phyloP scores from a whole-genome alignment of 2,113 vertebrate genomes.

The Hyperopisus bebe region DNA sequence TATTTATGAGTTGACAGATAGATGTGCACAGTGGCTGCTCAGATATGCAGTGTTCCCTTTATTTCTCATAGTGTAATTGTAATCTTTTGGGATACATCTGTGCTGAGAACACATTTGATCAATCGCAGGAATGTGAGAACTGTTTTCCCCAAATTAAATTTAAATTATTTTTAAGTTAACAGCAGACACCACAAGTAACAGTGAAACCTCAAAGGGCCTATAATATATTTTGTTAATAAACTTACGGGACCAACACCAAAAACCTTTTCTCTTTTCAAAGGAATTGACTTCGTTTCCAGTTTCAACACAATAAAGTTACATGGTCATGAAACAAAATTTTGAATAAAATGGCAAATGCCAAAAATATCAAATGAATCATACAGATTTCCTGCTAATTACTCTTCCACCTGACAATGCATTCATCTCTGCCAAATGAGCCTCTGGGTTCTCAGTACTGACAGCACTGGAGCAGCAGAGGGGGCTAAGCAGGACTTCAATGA shows the following conservation, averaged over 20 bases:
- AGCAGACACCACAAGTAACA: background rate
- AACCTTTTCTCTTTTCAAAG: background rate
- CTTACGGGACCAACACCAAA: background rate
- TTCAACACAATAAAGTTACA: background rate
- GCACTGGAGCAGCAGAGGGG: background rate
- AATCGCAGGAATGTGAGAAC: background rate
- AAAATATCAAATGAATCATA: background rate
- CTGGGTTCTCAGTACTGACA: background rate
- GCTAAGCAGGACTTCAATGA: background rate
- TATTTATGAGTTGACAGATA: background rate
- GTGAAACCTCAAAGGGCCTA: background rate
- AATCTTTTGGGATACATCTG: background rate
- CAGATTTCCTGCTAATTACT: background rate
- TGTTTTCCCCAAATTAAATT: background rate
- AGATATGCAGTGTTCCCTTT: background rate
- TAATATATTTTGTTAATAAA: background rate
- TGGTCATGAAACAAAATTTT: background rate
- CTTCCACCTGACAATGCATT: too few species aligned
- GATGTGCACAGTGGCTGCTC: background rate
- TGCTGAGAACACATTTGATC: background rate
- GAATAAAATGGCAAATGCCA: background rate
- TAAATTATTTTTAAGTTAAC: background rate
- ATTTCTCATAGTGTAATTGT: background rate
- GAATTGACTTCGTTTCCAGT: background rate
- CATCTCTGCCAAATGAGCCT: too few species aligned